Base-by-base conservation (phyloP, 2,888 invertebrate species). In the Caenorhabditis zanzibari region DNA sequence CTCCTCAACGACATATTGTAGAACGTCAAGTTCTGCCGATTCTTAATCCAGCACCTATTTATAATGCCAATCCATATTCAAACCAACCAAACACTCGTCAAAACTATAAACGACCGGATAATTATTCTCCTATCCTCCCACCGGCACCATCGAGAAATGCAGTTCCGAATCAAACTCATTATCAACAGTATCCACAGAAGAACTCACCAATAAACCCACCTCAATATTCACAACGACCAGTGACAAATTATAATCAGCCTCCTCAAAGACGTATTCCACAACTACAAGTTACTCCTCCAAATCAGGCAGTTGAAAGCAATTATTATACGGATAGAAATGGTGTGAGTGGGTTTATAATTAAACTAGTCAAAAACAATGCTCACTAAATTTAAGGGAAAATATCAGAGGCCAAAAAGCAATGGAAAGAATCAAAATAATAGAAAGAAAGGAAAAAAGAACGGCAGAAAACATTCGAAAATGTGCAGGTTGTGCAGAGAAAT, bases 1-100 rank as follows among this genome's bases (percentile, higher is more conserved):
- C 66, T 12, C 41, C 63, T 19, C 68, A 68, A 58, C 35, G 76
- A 3, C 68, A 76, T 19, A 28, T 76, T 19, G 49, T 58, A 9
- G 73, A 81, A 61, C 68, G 68, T n/a, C 81, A 81, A 69, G 81
- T 68, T 28, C 4, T 16, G 28, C 26, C 68, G 9, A 3, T 58
- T 26, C 1, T 26, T 2, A 41, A 41, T 41, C 56, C 16, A 35
- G 54, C 24, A 32, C 71, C 22, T 14, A 16, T 49, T 16, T 61
- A 61, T 9, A 72, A 32, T 32, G 16, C 24, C 24, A 61, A 32
- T 64, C 74, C 35, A 52, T 66, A 52, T 19, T 32, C 49, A 7
- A 28, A 49, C 19, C 63, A 28, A n/a, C 26, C 47, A 1, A 54
- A 66, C 2, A 9, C 54, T 2, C 10, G 16, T n/a, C 66, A 35